Conservation (phyloP, 2,113 vertebrate species). For the human region DNA sequence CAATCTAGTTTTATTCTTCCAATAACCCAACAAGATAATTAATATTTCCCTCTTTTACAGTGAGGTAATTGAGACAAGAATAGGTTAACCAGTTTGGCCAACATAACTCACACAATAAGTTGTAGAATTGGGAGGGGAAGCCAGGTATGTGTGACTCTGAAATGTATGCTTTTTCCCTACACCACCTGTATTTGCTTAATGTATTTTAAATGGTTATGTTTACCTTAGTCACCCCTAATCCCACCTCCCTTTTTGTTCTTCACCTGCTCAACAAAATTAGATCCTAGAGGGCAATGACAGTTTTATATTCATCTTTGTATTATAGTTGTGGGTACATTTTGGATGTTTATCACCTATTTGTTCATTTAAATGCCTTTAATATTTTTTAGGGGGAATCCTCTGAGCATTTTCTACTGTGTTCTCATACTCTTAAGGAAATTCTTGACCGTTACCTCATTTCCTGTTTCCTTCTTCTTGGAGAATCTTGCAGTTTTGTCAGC, state of each 20-base stretch:
- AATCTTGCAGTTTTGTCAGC: constrained; percentile 4
- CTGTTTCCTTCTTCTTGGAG: neutral
- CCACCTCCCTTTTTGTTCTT: neutral
- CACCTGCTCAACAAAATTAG: constrained; percentile 16
- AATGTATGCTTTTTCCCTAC: neutral
- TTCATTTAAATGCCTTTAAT: constrained; percentile 25
- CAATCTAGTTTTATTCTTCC: constrained; percentile 38
- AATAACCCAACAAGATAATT: neutral
- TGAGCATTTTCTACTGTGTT: neutral
- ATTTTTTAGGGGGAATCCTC: neutral
- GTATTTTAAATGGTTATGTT: constrained; percentile 13
- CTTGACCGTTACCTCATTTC: neutral
- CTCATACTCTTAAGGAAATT: neutral
- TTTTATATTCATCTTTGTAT: constrained; percentile 41
- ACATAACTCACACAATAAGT: neutral
- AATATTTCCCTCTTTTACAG: neutral
- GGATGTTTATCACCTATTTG: constrained; percentile 13
- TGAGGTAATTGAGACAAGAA: neutral
- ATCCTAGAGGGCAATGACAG: neutral
- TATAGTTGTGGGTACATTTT: neutral
- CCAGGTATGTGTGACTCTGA: neutral
- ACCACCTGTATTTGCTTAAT: neutral
- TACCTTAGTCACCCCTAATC: neutral
- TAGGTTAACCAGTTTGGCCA: neutral
- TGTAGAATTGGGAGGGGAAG: constrained; percentile 14